Percentiles rank a stretch among this genome's conserved stretches.
Conservation (phyloP, 2,888 invertebrate species). For the Polymixis lichenea region DNA sequence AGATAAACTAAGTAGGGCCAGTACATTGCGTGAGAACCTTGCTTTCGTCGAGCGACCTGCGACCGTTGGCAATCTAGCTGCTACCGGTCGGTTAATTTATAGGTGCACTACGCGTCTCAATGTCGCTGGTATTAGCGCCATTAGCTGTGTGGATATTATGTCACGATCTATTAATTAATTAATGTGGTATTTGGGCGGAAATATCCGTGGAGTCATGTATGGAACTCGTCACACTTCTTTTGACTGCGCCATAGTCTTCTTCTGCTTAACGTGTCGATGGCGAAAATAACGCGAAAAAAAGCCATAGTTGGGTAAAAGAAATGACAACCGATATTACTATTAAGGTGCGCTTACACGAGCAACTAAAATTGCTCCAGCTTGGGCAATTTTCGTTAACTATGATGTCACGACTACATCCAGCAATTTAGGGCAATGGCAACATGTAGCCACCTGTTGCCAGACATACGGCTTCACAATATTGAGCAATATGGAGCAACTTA, state of each 20-base stretch:
- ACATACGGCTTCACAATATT: too few relatives aligned
- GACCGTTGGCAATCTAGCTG: constrained; percentile 42
- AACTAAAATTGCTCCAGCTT: too few relatives aligned
- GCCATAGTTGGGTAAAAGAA: not conserved
- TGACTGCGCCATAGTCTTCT: too few relatives aligned
- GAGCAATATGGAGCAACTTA: too few relatives aligned
- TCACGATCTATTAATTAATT: constrained; percentile 35
- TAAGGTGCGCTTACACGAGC: too few relatives aligned
- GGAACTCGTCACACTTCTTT: not conserved
- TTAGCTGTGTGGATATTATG: constrained; percentile 40
- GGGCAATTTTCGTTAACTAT: too few relatives aligned
- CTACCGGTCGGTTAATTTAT: constrained; percentile 54
- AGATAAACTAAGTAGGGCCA: constrained; percentile 56
- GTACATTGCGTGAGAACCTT: constrained; percentile 53
- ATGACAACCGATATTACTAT: not conserved
- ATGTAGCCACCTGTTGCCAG: too few relatives aligned
- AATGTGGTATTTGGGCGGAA: not conserved
- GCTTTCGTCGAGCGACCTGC: constrained; percentile 43
- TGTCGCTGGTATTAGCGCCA: constrained; percentile 45
- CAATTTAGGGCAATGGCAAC: too few relatives aligned
- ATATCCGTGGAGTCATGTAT: not conserved
- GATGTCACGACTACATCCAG: too few relatives aligned
- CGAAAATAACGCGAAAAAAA: too few relatives aligned
- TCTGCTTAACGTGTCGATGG: too few relatives aligned
- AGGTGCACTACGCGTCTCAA: constrained; percentile 39